Percentiles rank a stretch among this genome's conserved stretches.
Conservation (phyloP, 2,797 vertebrate species). For the Enteromius argenteus region DNA sequence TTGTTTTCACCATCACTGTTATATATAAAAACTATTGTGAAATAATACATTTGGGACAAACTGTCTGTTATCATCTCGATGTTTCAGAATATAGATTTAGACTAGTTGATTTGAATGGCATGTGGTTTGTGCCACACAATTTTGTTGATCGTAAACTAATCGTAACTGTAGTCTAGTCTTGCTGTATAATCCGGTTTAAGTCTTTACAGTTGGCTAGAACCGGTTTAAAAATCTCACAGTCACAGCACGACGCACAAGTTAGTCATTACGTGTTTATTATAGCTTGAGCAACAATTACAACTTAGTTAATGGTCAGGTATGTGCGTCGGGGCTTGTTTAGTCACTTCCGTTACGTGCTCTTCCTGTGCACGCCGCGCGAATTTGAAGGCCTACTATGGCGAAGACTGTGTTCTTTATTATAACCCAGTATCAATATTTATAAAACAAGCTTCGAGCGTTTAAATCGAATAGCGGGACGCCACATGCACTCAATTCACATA, state of each 20-base stretch:
- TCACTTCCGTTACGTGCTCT: slow-evolving; percentile 48
- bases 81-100: neutral
- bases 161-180: neutral
- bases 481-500: neutral
- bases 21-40: too few species aligned
- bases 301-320: slow-evolving; percentile 14
- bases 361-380: slow-evolving; percentile 28
- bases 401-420: neutral
- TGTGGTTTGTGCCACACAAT: neutral
- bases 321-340: neutral
- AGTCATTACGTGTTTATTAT: slow-evolving; percentile 12
- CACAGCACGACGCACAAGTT: neutral
- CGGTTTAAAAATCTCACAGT: neutral
- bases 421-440: neutral
- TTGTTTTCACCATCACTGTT: neutral
- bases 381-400: neutral
- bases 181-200: neutral
- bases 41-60: neutral
- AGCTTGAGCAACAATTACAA: slow-evolving; percentile 18
- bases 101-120: neutral
- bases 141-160: neutral
- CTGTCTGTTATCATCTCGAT: neutral
- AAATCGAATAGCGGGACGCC: neutral
- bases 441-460: neutral
- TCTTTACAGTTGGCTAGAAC: neutral